phyloP scores from a whole-genome alignment of 2,113 vertebrate genomes.

The Solenodon paradoxus region DNA sequence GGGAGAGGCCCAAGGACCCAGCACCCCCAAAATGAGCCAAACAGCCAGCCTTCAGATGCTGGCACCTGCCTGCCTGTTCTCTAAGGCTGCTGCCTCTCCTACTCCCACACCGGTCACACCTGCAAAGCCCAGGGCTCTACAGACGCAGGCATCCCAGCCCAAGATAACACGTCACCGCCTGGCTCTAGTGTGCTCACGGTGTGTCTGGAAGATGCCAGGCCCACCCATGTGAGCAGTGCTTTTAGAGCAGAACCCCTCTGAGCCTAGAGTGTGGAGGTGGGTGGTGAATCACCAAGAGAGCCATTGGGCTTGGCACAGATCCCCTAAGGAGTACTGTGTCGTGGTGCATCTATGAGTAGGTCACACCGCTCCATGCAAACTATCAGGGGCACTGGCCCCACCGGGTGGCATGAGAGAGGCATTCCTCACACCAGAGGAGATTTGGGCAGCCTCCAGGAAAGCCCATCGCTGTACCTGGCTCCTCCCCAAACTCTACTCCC shows the following conservation, averaged over 20 bases:
- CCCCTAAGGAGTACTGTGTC: not conserved
- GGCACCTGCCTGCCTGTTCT: not conserved
- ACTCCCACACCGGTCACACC: rapidly evolving
- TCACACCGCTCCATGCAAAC: not conserved
- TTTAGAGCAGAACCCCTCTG: not conserved
- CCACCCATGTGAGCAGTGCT: rapidly evolving
- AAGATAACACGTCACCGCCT: rapidly evolving
- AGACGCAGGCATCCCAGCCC: rapidly evolving
- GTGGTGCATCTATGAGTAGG: not conserved
- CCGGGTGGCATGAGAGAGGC: rapidly evolving
- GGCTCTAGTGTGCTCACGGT: not conserved
- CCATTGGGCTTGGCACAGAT: not conserved
- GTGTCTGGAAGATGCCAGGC: rapidly evolving
- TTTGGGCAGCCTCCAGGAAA: not conserved
- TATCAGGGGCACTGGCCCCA: not conserved
- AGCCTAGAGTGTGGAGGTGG: not conserved
- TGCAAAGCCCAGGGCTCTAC: not conserved
- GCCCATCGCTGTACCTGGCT: too few species aligned
- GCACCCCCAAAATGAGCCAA: not conserved
- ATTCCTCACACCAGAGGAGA: rapidly evolving
- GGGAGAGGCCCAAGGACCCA: not conserved
- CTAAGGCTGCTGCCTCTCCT: not conserved
- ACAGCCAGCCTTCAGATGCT: too few species aligned
- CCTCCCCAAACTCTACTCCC: not conserved
- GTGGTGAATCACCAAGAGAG: not conserved